Conservation (phyloP, 2,888 invertebrate genomes). For the Volucella bombylans region DNA sequence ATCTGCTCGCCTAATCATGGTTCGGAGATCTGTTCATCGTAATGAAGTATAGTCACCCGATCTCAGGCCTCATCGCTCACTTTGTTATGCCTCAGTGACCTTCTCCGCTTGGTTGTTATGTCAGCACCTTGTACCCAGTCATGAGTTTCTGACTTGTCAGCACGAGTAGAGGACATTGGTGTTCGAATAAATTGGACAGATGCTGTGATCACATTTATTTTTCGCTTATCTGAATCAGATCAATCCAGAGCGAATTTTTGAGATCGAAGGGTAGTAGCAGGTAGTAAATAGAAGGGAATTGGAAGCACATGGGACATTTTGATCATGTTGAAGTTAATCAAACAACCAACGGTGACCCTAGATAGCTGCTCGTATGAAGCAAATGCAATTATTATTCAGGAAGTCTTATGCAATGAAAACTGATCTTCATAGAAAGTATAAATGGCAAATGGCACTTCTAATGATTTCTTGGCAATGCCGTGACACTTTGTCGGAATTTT, state of each 20-base stretch:
- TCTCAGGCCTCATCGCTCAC: not conserved
- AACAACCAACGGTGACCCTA: no score
- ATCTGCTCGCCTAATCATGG: conserved; percentile 51
- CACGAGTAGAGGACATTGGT: conserved; percentile 1
- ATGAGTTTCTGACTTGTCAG: conserved; percentile 34
- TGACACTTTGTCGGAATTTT: no score
- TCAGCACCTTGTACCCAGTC: conserved; percentile 21
- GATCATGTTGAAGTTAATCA: no score
- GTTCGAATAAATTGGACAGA: conserved; percentile 22
- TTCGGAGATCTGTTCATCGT: conserved; percentile 42
- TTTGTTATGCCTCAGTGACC: conserved; percentile 56
- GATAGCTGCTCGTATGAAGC: no score
- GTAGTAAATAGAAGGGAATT: no score
- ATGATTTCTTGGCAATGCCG: no score
- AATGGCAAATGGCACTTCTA: no score
- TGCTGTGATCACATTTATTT: conserved; percentile 26
- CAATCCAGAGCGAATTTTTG: not conserved
- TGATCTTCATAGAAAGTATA: no score
- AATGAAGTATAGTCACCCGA: conserved; percentile 18
- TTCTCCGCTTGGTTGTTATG: conserved; percentile 27
- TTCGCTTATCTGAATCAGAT: conserved; percentile 40
- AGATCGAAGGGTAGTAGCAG: no score
- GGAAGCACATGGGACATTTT: no score
- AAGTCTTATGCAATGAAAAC: no score
- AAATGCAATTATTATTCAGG: no score